Evolutionary conservation across 2,888 invertebrate genomes (phyloP).

Genomic region (Tiliacea citrago): DNA sequence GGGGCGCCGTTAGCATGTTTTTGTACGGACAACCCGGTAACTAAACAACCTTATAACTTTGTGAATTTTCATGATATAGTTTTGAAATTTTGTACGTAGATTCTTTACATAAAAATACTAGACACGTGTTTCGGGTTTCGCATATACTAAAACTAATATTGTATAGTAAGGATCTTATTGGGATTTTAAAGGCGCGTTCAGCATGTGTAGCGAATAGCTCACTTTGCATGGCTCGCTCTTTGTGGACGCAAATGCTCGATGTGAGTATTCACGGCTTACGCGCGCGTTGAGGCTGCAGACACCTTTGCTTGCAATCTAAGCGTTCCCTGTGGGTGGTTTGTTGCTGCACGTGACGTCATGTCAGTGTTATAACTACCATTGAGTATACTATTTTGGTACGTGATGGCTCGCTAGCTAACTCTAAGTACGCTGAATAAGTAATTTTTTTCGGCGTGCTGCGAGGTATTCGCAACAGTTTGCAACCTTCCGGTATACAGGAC

Average conservation of each 20-base stretch:
- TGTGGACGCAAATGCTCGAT: conserved; percentile 14
- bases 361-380: conserved; percentile 15
- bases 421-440: conserved; percentile 1
- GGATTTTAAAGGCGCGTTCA: not conserved
- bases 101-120: too few relatives aligned
- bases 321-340: conserved; percentile 25
- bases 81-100: too few relatives aligned
- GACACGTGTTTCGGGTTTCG: too few relatives aligned
- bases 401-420: conserved; percentile 7
- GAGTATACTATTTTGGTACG: conserved; percentile 20
- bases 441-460: not conserved
- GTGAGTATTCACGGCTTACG: conserved; percentile 1
- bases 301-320: conserved; percentile 14
- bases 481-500: not conserved
- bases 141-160: too few relatives aligned
- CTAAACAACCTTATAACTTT: too few relatives aligned
- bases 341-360: conserved; percentile 28
- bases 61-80: too few relatives aligned
- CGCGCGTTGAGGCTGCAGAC: conserved; percentile 18
- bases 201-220: not conserved
- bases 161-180: not conserved
- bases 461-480: not conserved
- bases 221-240: not conserved
- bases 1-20: too few relatives aligned
- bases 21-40: too few relatives aligned